A percentile compares a stretch with the other conserved stretches of the same genome.
Evolutionary conservation across 2,888 invertebrate species (phyloP).

Genomic region (Sialis lutaria): DNA sequence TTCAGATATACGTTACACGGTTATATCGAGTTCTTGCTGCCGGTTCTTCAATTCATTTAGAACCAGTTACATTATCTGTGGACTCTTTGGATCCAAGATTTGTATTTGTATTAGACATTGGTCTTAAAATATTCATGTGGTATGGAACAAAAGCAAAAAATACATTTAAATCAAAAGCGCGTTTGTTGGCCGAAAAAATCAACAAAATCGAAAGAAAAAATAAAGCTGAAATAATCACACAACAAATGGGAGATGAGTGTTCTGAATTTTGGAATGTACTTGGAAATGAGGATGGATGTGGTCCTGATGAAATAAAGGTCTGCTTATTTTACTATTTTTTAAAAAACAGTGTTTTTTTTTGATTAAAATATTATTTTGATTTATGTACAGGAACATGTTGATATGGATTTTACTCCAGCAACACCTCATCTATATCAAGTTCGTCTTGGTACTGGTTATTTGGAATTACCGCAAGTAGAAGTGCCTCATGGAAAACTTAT

Average conservation of each 20-base stretch:
- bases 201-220: slow-evolving; percentile 97
- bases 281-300: slow-evolving; percentile 33
- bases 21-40: slow-evolving; percentile 79
- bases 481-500: slow-evolving; percentile 57
- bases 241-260: slow-evolving; percentile 67
- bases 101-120: slow-evolving; percentile 83
- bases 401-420: slow-evolving; percentile 42
- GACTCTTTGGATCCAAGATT: slow-evolving; percentile 75
- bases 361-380: slow-evolving; percentile 9
- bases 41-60: slow-evolving; percentile 75
- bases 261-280: slow-evolving; percentile 70
- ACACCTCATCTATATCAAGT: slow-evolving; percentile 80
- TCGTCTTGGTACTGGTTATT: slow-evolving; percentile 93
- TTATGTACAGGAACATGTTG: slow-evolving; percentile 47
- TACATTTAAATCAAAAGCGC: slow-evolving; percentile 71
- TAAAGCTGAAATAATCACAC: slow-evolving; percentile 74
- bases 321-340: background rate
- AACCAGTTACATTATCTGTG: slow-evolving; percentile 58
- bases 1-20: slow-evolving; percentile 61
- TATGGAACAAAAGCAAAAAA: slow-evolving; percentile 74
- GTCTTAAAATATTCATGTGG: slow-evolving; percentile 80
- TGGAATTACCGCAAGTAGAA: slow-evolving; percentile 90
- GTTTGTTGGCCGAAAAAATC: slow-evolving; percentile 92
- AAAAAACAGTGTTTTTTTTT: slow-evolving; percentile 17
- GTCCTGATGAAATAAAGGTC: slow-evolving; percentile 28